These are phyloP conservation scores for Bombus cullumanus DNA, from an alignment of 1,140 invertebrate species.

Conservation along the genomic window DNA sequence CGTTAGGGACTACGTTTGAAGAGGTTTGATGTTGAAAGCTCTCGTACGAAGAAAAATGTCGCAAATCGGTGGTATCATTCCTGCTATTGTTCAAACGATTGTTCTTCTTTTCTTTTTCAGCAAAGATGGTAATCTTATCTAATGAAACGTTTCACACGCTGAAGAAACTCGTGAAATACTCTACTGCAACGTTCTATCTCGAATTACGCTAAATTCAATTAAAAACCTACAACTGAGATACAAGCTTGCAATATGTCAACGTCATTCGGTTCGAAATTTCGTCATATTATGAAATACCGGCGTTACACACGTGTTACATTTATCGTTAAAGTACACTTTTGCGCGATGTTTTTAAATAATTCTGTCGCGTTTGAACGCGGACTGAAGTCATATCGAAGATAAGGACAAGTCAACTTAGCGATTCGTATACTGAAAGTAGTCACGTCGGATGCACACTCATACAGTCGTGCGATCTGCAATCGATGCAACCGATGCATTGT, in stretches of 20 bases:
- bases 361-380: not conserved
- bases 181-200: not conserved
- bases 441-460: conserved; percentile 27
- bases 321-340: not conserved
- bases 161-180: not conserved
- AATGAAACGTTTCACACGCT: not conserved
- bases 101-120: not conserved
- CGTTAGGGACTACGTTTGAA: not conserved
- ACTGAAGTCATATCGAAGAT: conserved; percentile 45
- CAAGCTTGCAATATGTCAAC: not conserved
- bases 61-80: not conserved
- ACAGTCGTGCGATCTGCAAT: not conserved
- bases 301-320: not conserved
- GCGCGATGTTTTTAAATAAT: not conserved
- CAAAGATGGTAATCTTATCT: conserved; percentile 28
- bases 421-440: conserved; percentile 15
- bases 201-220: not conserved
- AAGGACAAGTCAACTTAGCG: conserved; percentile 38
- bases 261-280: not conserved
- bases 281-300: not conserved
- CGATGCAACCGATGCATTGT: conserved; percentile 69
- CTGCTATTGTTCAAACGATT: conserved; percentile 1
- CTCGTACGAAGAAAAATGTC: not conserved
- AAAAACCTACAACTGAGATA: not conserved
- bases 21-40: not conserved